Evolutionary conservation across 2,113 vertebrate genomes (phyloP), one percentile per base, ranked within the genome.

Genomic region (Callaeas wilsoni): DNA sequence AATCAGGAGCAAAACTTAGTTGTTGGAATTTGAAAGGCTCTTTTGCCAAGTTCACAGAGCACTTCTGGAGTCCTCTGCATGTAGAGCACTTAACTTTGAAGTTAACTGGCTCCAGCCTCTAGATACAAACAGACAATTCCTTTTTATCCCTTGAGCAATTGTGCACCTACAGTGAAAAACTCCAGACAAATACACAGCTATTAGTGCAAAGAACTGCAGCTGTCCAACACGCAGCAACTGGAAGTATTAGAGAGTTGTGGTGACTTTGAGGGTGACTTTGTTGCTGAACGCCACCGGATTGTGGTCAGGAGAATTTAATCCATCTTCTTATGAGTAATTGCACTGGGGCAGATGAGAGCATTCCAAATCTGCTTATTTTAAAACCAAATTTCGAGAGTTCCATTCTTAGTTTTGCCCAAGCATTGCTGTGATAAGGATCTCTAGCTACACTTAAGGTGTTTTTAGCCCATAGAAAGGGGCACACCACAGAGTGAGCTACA

Each of bases 1-100:
- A 52, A 85, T 49, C 70, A 84, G 71, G 63, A 88, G 63, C 68
- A 92, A 81, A 88, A 55, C 68, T 68, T 59, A 42, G 41, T 13
- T 79, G 49, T 46, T 80, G 90, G 67, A 90, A 94, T 95, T 50
- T 79, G 75, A 94, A 96, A 75, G 27, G 88, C 82, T 85, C 49
- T 92, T 93, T 39, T 32, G 19, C 50, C 23, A 65, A 80, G 55
- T 65, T 85, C 70, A 56, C 44, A 68, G 70, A 60, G 53, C 17
- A 12, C 55, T 95, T 86, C 59, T 88, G 67, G 70, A 92, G 49
- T 37, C 47, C 82, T 88, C 76, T 80, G 56, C 7, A 0, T 68
- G 70, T n/a, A 91, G 81, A 82, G 53, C 62, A 27, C 79, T 79
- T 84, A 10, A 74, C 67, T 73, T 44, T 49, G 83, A 83, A 60